Percentiles rank a stretch among this genome's conserved stretches.
These are phyloP conservation scores for Caenorhabditis virilis DNA, from an alignment of 2,888 invertebrate species.

Conservation along the genomic window DNA sequence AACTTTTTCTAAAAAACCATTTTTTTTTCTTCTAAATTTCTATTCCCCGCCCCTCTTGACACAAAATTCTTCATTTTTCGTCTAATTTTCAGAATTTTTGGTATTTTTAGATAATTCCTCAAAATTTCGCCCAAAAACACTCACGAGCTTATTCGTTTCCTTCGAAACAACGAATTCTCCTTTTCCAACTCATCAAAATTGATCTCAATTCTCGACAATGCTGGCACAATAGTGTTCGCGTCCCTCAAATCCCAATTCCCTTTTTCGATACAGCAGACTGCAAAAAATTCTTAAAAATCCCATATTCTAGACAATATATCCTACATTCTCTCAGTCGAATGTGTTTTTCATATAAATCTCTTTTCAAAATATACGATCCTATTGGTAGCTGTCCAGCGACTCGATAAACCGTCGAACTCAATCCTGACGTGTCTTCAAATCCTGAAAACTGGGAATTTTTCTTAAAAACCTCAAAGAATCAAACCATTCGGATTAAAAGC, in stretches of 20 bases:
- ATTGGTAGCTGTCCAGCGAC: conserved; percentile 36
- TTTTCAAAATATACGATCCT: conserved; percentile 45
- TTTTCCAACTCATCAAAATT: conserved; percentile 22
- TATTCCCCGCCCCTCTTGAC: not conserved
- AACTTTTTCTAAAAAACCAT: not conserved
- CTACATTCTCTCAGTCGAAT: conserved; percentile 29
- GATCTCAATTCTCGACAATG: conserved; percentile 17
- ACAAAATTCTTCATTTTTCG: not conserved
- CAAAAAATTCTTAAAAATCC: conserved; percentile 1
- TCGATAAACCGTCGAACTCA: conserved; percentile 37
- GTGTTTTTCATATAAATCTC: conserved; percentile 31
- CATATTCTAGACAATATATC: conserved; percentile 3
- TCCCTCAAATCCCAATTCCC: conserved; percentile 31
- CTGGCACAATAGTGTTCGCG: conserved; percentile 14
- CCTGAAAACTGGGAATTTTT: too few species aligned
- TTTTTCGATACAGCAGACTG: conserved; percentile 34
- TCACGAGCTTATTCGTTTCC: conserved; percentile 6
- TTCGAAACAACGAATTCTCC: conserved; percentile 7
- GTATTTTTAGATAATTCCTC: too few species aligned
- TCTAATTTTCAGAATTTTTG: not conserved
- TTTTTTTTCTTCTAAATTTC: not conserved
- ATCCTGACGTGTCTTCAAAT: conserved; percentile 33
- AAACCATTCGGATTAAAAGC: conserved; percentile 54
- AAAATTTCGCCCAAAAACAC: not conserved
- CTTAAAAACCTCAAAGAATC: too few species aligned